Evolutionary conservation across 2,113 vertebrate species (phyloP).

Genomic region (Peromyscus polionotus): DNA sequence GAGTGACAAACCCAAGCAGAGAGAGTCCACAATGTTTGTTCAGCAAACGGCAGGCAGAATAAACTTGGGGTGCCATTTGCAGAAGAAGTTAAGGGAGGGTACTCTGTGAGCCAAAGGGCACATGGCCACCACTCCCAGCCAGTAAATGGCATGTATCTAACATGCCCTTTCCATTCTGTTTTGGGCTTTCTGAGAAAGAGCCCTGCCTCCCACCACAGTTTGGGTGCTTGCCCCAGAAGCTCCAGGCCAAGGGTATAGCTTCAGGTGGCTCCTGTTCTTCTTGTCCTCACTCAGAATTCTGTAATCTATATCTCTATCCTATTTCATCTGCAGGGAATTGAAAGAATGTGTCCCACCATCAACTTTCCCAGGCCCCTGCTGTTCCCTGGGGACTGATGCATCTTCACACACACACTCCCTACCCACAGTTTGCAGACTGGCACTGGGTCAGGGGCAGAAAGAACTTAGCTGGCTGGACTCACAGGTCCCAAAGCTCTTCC

Average conservation of each 20-base stretch:
- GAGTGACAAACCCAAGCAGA: neutral
- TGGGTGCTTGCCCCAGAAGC: neutral
- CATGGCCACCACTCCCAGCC: neutral
- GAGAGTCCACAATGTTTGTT: neutral
- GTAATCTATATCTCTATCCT: neutral
- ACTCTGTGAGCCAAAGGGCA: neutral
- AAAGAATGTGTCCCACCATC: too few species aligned
- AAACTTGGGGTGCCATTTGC: neutral
- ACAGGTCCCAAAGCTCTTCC: neutral
- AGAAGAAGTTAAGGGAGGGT: neutral
- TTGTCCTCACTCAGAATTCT: neutral
- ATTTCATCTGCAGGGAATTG: neutral
- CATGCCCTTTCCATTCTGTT: neutral
- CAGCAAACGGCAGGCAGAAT: neutral
- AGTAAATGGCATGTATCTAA: neutral
- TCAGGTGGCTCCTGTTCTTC: neutral
- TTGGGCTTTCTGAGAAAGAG: neutral
- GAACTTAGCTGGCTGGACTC: neutral
- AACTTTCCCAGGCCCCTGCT: neutral
- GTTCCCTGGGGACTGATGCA: neutral
- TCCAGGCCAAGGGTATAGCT: neutral
- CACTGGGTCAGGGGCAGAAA: neutral
- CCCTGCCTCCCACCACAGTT: neutral
- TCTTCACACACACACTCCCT: neutral
- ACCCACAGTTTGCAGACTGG: neutral